These are phyloP conservation scores for Verasper variegatus DNA, from an alignment of 2,113 vertebrate genomes.

Conservation along the genomic window DNA sequence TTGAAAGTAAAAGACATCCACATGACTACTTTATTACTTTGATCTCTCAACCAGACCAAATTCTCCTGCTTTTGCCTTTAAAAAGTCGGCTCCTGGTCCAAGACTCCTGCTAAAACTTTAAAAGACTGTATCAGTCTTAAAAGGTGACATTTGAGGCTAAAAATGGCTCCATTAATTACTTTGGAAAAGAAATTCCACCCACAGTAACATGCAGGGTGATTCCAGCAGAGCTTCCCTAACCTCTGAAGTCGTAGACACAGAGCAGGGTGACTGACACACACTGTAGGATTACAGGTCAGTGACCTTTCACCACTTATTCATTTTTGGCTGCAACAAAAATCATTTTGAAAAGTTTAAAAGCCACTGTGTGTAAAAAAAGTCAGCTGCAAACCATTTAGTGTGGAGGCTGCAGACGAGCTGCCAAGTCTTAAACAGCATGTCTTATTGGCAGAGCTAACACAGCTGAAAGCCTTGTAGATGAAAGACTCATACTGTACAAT, in stretches of 20 bases:
- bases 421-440: constrained; percentile 72
- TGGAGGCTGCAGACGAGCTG: constrained; percentile 60
- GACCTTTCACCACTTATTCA: constrained; percentile 44
- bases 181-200: neutral
- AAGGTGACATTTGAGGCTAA: neutral
- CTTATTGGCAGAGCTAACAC: constrained; percentile 68
- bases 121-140: neutral
- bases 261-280: constrained; percentile 24
- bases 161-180: constrained; percentile 22
- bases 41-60: neutral
- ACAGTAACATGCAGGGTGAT: constrained; percentile 5
- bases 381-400: constrained; percentile 73
- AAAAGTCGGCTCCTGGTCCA: neutral
- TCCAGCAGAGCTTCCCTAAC: neutral
- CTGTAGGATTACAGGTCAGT: constrained; percentile 31
- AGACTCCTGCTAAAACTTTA: neutral
- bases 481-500: constrained; percentile 65
- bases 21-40: too few species aligned
- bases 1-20: too few species aligned
- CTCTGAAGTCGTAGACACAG: neutral
- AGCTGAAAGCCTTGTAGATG: constrained; percentile 72
- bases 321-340: constrained; percentile 51
- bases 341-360: constrained; percentile 57
- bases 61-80: neutral
- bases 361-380: constrained; percentile 50